Base-by-base conservation (phyloP, 2,888 invertebrate genomes). In the Strigamia maritima region DNA sequence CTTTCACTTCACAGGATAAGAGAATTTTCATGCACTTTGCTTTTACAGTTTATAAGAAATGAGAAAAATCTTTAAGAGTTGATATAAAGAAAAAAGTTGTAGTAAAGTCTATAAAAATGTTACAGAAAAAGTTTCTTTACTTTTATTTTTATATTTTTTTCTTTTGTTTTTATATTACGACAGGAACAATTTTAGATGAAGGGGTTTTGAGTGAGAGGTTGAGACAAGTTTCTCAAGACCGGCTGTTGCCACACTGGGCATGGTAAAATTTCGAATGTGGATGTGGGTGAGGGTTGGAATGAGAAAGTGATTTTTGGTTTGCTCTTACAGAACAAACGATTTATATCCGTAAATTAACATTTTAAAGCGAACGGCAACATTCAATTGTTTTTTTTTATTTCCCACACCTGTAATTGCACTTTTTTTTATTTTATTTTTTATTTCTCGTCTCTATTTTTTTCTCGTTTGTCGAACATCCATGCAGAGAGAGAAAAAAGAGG, bases 21-120 rank as follows among this genome's bases (percentile, higher is more conserved):
- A 60, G n/a, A 60, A 60, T 60, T 60, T 60, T 60, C 60, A 60
- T 60, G 60, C 60, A 60, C n/a, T 60, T 60, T 60, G 60, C 60
- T 60, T 60, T 60, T 60, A 10, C 60, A 60, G 22, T 60, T 60
- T 60, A 60, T 60, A 60, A 60, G 60, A 60, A 60, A 60, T 60
- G 60, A 22, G 60, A 60, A 60, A 60, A 60, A 24, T 60, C 60
- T 24, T 60, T 19, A 60, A 60, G 24, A 19, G 60, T 40, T 40
- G 40, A 40, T 40, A 12, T 7, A 40, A 40, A 40, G 10, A 60
- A 60, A 60, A 60, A 60, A 60, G 60, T 60, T 24, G 24, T 40
- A 4, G 19, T 60, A 22, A 19, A 10, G 60, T 60, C 7, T 19
- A 60, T 60, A n/a, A 60, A 60, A 19, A 19, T 16, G n/a, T 22